A percentile compares a stretch with the other conserved stretches of the same genome.
phyloP scores from a whole-genome alignment of 2,113 vertebrate genomes.

The Haemorhous mexicanus region DNA sequence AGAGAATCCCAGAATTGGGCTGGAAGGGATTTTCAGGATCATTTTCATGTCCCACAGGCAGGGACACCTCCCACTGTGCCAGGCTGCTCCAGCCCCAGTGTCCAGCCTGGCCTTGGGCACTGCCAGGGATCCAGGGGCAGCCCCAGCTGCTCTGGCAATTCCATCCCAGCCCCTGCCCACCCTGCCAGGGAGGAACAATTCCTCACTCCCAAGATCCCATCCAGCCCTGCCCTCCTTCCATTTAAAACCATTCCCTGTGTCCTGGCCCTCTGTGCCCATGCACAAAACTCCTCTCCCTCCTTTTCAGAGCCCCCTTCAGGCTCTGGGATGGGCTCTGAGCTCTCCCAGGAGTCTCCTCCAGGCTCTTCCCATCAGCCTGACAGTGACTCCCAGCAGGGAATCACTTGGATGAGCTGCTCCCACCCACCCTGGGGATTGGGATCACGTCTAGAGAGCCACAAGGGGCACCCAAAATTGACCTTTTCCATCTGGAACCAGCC shows the following conservation, averaged over 20 bases:
- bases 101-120: not conserved
- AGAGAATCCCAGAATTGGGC: not conserved
- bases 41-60: not conserved
- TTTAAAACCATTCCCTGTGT: not conserved
- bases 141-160: no score
- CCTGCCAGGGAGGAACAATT: not conserved
- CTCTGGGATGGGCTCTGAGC: not conserved
- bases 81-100: not conserved
- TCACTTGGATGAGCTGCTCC: not conserved
- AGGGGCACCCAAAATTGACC: not conserved
- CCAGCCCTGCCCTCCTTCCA: not conserved
- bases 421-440: not conserved
- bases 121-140: not conserved
- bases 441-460: not conserved
- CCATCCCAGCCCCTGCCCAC: not conserved
- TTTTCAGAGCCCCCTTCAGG: not conserved
- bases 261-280: not conserved
- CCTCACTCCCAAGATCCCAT: fast-evolving
- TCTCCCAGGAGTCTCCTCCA: not conserved
- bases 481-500: not conserved
- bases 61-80: not conserved
- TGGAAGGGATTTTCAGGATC: not conserved
- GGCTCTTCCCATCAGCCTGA: not conserved
- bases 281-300: not conserved
- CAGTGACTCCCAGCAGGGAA: not conserved